Base-by-base conservation (phyloP, 2,113 vertebrate genomes). In the Sorex fumeus region DNA sequence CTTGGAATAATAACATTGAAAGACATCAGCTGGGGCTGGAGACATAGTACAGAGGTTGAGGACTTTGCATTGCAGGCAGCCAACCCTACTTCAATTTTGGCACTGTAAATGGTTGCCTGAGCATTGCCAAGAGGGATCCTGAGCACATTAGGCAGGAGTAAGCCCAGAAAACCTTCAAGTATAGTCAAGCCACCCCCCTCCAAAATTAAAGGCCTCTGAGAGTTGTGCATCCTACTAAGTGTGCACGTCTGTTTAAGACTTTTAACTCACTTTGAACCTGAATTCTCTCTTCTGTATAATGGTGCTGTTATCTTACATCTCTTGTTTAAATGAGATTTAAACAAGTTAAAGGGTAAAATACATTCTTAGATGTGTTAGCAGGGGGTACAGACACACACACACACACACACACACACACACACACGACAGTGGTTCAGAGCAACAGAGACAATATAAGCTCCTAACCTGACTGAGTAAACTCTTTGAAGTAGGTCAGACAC, bases 301-400 rank as follows among this genome's bases (percentile, higher is more conserved):
- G 21, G 34, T 78, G 47, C 60, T 75, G 1, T 85, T 57, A 74
- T 74, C 32, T 66, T 25, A 60, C 25, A 19, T 43, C 60, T 78
- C 5, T 86, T n/a, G n/a, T n/a, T n/a, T n/a, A n/a, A n/a, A 5
- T 30, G 71, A 91, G 34, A 53, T 90, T 78, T 84, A 87, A 87
- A 79, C 91, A 5, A 62, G 30, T 76, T 47, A 90, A 89, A 90
- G 79, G 30, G 8, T 67, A 79, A 43, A 88, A 75, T 40, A 34
- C 34, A 90, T 77, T 80, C 62, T 67, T 76, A 69, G n/a, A 64
- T 6, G 0, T 23, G 1, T 18, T 62, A 47, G 47, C 47, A 50
- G 9, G 47, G 47, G 47, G 13, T 2, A 10, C 10, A 13, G 13
- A 50, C 47, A 50, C 47, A 50, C 47, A 50, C 47, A 50, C 47